These are phyloP conservation scores for Drosophila navojoa DNA, from an alignment of 1,140 invertebrate species.

Conservation along the genomic window DNA sequence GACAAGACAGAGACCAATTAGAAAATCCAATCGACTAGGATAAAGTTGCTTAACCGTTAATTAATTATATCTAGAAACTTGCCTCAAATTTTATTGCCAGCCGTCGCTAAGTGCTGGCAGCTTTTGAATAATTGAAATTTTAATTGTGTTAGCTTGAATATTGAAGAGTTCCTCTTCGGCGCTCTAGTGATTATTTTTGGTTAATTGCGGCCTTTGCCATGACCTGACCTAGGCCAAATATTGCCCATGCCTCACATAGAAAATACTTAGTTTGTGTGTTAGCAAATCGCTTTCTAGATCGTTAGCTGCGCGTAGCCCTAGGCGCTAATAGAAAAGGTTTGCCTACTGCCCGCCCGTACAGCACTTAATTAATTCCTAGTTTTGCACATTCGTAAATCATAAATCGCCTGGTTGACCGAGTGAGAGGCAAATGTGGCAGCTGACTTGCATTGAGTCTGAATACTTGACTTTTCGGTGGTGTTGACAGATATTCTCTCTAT, in stretches of 20 bases:
- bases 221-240: conserved; percentile 1
- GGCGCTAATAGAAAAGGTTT: conserved; percentile 4
- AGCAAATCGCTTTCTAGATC: conserved; percentile 15
- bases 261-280: conserved; percentile 7
- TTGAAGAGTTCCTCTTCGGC: too few species aligned
- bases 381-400: conserved; percentile 25
- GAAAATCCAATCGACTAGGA: too few species aligned
- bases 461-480: conserved; percentile 1
- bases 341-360: neutral
- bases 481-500: neutral
- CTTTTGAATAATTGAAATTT: too few species aligned
- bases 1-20: too few species aligned
- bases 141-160: too few species aligned
- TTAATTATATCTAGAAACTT: too few species aligned
- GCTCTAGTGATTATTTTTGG: too few species aligned
- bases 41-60: too few species aligned
- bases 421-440: neutral
- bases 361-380: conserved; percentile 20
- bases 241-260: neutral
- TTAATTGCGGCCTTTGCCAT: neutral
- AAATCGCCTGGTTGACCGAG: conserved; percentile 27
- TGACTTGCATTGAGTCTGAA: neutral
- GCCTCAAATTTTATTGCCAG: too few species aligned
- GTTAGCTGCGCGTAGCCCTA: conserved; percentile 14
- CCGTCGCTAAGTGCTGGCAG: too few species aligned